Base-by-base conservation (phyloP, 2,797 vertebrate species). In the Acanthopagrus latus region DNA sequence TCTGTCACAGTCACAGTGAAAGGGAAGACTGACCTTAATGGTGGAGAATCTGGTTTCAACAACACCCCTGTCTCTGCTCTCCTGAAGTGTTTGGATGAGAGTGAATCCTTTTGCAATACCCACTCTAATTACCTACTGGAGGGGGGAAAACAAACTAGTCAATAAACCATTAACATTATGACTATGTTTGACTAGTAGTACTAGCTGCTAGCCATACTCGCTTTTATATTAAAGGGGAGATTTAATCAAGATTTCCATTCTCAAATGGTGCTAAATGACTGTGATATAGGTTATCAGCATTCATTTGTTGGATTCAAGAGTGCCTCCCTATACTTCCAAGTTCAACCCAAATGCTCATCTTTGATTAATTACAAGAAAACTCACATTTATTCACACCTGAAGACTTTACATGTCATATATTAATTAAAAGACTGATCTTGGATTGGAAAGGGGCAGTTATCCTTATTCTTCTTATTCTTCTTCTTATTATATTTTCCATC, bases 101-200 rank as follows among this genome's bases (percentile, higher is more conserved):
- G 25, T 55, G 51, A 62, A 47, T 72, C 27, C 23, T 13, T 63
- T 29, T 38, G 1, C 29, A 64, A 18, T 56, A 57, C 17, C 38
- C 38, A 13, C 25, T 62, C 52, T 50, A 14, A 71, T 52, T 59
- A 51, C 43, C 27, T 71, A 27, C 1, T 63, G 46, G 46, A 59
- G 25, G 20, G 23, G 25, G 25, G 6, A 17, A 63, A 52, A 68
- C 71, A 27, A 71, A 62, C 41, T 43, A 74, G 59, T 89, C 82
- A 64, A 77, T 88, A 87, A 85, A 70, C 78, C 64, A 83, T 70
- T 63, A 81, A 64, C 25, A 67, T 77, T 75, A 80, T 58, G 23
- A 16, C 65, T 54, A 51, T 29, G 7, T 50, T n/a, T 25, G 71
- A 62, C 66, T 64, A 33, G 7, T 74, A 59, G 50, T 33, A 14